These are phyloP conservation scores for Oligia latruncula DNA, from an alignment of 2,888 invertebrate genomes.

Conservation along the genomic window DNA sequence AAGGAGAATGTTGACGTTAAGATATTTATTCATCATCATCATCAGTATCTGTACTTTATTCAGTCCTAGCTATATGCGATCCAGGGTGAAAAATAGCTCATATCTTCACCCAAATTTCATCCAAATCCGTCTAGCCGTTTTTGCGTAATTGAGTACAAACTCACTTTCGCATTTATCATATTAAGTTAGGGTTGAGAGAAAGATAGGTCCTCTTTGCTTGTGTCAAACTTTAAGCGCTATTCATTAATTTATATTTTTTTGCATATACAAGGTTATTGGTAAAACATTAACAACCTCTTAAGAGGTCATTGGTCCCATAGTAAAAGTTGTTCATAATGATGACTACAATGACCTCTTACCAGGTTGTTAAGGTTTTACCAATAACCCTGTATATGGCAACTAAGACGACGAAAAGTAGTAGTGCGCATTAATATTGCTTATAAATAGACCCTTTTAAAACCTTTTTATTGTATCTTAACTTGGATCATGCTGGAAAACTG, in stretches of 20 bases:
- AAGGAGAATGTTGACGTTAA: background rate
- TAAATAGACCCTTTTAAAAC: background rate
- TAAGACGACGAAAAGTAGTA: background rate
- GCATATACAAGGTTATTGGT: background rate
- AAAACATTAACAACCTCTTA: too few species aligned
- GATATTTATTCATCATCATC: background rate
- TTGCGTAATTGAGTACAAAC: background rate
- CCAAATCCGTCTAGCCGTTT: background rate
- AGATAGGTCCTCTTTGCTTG: background rate
- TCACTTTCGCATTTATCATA: background rate
- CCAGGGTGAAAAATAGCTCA: background rate
- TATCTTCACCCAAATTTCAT: background rate
- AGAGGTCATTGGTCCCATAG: too few species aligned
- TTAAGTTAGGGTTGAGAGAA: background rate
- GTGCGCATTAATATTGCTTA: background rate
- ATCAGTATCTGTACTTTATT: background rate
- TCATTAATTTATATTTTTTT: background rate
- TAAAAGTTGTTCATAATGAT: too few species aligned
- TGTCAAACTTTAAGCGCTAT: background rate
- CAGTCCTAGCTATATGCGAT: background rate
- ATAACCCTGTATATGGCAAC: background rate
- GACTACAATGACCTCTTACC: too few species aligned
- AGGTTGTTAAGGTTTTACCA: too few species aligned
- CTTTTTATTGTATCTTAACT: background rate
- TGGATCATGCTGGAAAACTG: background rate